Evolutionary conservation across 2,888 invertebrate species (phyloP), one percentile per base, ranked within the genome.

Genomic region (Cylindroiulus punctatus): DNA sequence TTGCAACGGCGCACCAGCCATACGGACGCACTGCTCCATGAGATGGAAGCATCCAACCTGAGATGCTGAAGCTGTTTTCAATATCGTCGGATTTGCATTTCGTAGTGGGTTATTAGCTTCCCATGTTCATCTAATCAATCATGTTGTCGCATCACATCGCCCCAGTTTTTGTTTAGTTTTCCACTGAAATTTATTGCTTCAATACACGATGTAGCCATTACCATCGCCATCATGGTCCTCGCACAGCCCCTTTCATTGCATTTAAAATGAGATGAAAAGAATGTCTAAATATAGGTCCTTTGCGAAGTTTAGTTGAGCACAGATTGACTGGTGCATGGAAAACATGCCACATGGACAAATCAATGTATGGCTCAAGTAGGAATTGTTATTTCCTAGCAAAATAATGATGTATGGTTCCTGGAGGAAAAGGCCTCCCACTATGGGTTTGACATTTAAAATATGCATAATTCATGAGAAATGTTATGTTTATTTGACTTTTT

Each of bases 41-140:
- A 42, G 5, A 42, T 8, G 42, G 42, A 42, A 5, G 42, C 12
- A 42, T 42, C 42, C 52, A 19, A n/a, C 19, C 52, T 52, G 12
- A 52, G 52, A n/a, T n/a, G 19, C n/a, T 52, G 1, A n/a, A 52
- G n/a, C n/a, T 4, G 52, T 17, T 52, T 52, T 52, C 52, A 52
- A 52, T 81, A 81, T 81, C 36, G 81, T 30, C 30, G 30, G 81
- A 81, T 81, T 81, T 81, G 36, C 81, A 81, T 81, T 8, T 44
- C 30, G 81, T 81, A n/a, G n/a, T 81, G 36, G 81, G 81, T 36
- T 81, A 81, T 81, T 81, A 81, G 81, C 81, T 81, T n/a, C 8
- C 30, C 81, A 81, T 81, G 81, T 26, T 81, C 81, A 30, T 32
- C 81, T 81, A 81, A 81, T 81, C 81, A 81, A 81, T 81, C 81